phyloP scores from a whole-genome alignment of 2,113 vertebrate species.

The Eretmochelys imbricata region DNA sequence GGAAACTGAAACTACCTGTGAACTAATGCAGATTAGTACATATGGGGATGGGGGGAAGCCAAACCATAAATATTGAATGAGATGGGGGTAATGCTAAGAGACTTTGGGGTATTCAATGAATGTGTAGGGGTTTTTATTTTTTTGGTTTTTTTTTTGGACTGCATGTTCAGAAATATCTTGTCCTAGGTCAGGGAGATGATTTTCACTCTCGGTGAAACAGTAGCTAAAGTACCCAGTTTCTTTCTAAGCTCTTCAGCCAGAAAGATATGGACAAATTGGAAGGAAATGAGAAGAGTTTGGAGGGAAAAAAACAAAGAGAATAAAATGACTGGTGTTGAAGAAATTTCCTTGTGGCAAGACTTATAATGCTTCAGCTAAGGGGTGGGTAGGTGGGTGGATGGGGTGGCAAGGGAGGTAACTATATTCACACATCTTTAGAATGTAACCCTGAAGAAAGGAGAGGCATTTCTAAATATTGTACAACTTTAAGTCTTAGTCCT shows the following conservation, averaged over 20 bases:
- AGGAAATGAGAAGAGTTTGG: not conserved
- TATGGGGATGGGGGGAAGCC: accelerated
- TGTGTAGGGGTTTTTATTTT: not conserved
- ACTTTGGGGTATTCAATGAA: not conserved
- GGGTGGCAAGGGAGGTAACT: not conserved
- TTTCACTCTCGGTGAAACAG: not conserved
- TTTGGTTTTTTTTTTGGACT: not conserved
- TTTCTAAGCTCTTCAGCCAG: not conserved
- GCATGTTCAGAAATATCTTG: not conserved
- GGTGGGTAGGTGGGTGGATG: not conserved
- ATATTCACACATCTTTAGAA: not conserved
- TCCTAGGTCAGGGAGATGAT: not conserved
- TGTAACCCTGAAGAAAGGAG: not conserved
- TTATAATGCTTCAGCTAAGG: accelerated
- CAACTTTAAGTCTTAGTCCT: not conserved
- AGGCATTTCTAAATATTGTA: not conserved
- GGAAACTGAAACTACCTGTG: not conserved
- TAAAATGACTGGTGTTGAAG: not conserved
- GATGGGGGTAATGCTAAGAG: not conserved
- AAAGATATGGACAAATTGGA: not conserved
- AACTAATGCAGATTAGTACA: not conserved
- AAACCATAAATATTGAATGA: not conserved
- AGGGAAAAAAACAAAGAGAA: accelerated
- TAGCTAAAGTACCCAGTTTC: not conserved
- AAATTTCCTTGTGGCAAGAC: not conserved